Evolutionary conservation across 2,888 invertebrate genomes (phyloP), one percentile per base, ranked within the genome.

Genomic region (Drosophila pseudotakahashii): DNA sequence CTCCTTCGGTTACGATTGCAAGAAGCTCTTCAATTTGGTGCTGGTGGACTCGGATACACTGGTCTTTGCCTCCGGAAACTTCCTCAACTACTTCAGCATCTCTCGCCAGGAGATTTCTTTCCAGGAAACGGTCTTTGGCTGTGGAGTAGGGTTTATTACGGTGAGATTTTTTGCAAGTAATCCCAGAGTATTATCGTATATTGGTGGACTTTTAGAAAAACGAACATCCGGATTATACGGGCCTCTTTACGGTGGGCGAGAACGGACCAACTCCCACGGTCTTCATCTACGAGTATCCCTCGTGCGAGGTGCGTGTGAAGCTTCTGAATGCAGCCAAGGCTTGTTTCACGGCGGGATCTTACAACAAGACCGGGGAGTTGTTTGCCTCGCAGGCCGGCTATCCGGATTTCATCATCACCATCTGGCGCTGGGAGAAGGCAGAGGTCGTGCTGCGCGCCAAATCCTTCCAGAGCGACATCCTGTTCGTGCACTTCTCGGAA

Each of bases 1-100:
- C 92, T 97, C 97, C 0, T 98, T 95, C 90, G 97, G 97, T 9
- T 98, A 97, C 90, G 95, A 98, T 90, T 97, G 97, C 89, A 94
- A 94, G 77, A 95, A 95, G 81, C 94, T 95, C 66, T 96, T 95
- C 89, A 98, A 98, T 90, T 91, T 98, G 45, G 95, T 96, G 72
- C 94, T 96, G 5, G 94, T 96, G 45, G 97, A 97, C 89, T 93
- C 94, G 4, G 92, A 95, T 11, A 96, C 95, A 0, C 91, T 98
- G 2, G 93, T 96, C 64, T 98, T 96, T 93, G 94, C 94, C 0
- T 95, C 97, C 0, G 98, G 98, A 53, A 97, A 97, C 91, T 93
- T 96, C 52, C 93, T 98, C 36, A 94, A 96, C 77, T 95, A 98
- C 83, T 94, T 96, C 73, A 94, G 96, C 79, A 93, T 96, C 0